Percentiles rank a stretch among this genome's conserved stretches.
These are phyloP conservation scores for Ifrita kowaldi DNA, from an alignment of 2,113 vertebrate species.

Conservation along the genomic window DNA sequence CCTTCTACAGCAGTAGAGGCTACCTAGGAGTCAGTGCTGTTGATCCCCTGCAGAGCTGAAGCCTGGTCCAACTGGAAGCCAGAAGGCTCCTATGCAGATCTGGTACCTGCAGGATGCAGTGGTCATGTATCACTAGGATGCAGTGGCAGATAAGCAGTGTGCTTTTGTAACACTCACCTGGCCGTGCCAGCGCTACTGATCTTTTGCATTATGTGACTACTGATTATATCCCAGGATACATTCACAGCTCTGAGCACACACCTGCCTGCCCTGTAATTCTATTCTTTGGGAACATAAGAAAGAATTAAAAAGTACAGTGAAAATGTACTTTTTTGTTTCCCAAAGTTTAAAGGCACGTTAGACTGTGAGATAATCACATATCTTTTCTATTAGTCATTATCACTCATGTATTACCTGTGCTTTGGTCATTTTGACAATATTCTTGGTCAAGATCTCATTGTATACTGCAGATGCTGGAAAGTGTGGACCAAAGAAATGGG, in stretches of 20 bases:
- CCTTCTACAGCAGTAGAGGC: not conserved
- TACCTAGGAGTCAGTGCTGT: not conserved
- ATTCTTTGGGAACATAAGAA: not conserved
- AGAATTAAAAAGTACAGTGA: not conserved
- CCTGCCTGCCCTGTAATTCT: not conserved
- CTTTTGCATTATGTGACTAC: not conserved
- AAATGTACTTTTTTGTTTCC: not conserved
- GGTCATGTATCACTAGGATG: not conserved
- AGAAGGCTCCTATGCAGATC: not conserved
- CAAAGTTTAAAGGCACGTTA: not conserved
- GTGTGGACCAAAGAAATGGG: not conserved
- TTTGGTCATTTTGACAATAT: not conserved
- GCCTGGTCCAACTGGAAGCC: not conserved
- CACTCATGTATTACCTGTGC: not conserved
- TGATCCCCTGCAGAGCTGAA: not conserved
- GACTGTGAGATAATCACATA: not conserved
- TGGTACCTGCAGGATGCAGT: not conserved
- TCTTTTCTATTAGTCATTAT: not conserved
- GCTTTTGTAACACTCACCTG: not conserved
- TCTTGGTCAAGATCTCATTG: not conserved
- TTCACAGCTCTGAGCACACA: not conserved
- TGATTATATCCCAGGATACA: not conserved
- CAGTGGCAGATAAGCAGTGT: not conserved
- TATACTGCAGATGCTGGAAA: not conserved
- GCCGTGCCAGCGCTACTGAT: not conserved